A percentile compares a stretch with the other conserved stretches of the same genome.
Conservation (phyloP, 1,140 invertebrate genomes). For the Drosophila rufa region DNA sequence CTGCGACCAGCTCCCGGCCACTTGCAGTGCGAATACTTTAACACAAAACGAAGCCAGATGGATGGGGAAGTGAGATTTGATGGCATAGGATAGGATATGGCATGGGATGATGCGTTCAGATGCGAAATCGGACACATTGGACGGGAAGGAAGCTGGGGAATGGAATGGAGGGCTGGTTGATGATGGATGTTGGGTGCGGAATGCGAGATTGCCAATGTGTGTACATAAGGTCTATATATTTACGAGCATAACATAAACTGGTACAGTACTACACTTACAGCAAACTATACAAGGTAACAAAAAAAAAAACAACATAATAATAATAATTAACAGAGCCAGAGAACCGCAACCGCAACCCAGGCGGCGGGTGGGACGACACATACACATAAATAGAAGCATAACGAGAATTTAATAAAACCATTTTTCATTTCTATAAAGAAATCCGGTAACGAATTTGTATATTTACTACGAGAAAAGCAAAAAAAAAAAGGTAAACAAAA, state of each 20-base stretch:
- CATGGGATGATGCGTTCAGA: slow-evolving; percentile 16
- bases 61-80: slow-evolving; percentile 28
- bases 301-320: slow-evolving; percentile 26
- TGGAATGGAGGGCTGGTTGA: neutral
- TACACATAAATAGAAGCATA: slow-evolving; percentile 74
- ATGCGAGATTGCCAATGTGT: slow-evolving; percentile 62
- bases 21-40: slow-evolving; percentile 65
- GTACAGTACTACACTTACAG: slow-evolving; percentile 80
- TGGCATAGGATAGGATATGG: slow-evolving; percentile 11
- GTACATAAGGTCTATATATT: slow-evolving; percentile 60
- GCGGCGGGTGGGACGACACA: slow-evolving; percentile 31
- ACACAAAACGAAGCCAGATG: slow-evolving; percentile 21
- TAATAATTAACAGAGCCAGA: slow-evolving; percentile 53
- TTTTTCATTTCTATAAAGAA: slow-evolving; percentile 82
- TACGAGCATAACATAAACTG: slow-evolving; percentile 53
- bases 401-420: slow-evolving; percentile 74
- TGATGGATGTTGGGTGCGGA: slow-evolving; percentile 41
- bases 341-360: slow-evolving; percentile 34
- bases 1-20: slow-evolving; percentile 10
- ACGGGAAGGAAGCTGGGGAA: neutral
- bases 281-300: slow-evolving; percentile 79
- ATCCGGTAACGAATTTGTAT: slow-evolving; percentile 83
- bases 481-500: slow-evolving; percentile 5
- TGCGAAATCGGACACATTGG: slow-evolving; percentile 41
- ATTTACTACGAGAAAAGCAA: slow-evolving; percentile 71